phyloP scores from a whole-genome alignment of 2,113 vertebrate species.

The Drymodes brunneopygia region DNA sequence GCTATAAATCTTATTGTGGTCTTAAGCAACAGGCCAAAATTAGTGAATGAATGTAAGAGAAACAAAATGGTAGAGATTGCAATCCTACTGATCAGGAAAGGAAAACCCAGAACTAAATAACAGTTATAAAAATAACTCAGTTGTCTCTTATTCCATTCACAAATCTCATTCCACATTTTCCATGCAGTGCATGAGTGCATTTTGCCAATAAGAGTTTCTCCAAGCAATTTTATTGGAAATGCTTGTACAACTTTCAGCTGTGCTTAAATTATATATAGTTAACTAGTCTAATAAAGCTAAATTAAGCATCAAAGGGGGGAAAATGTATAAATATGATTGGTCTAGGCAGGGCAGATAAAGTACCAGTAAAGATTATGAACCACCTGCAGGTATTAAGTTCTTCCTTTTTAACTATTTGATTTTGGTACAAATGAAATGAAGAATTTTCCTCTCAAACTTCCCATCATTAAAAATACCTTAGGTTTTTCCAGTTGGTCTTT shows the following conservation, averaged over 20 bases:
- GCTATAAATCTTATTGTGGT: accelerated
- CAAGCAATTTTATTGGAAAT: neutral
- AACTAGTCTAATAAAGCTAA: neutral
- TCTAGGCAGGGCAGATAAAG: neutral
- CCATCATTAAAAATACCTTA: neutral
- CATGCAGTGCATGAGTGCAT: neutral
- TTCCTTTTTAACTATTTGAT: neutral
- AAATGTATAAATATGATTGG: neutral
- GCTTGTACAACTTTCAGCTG: neutral
- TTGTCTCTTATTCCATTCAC: neutral
- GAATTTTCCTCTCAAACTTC: neutral
- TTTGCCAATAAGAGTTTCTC: neutral
- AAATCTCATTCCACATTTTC: neutral
- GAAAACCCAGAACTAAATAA: neutral
- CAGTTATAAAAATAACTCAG: neutral
- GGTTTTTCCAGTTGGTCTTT: neutral
- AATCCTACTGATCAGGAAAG: neutral
- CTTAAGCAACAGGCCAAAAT: neutral
- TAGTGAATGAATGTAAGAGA: neutral
- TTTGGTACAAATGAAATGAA: neutral
- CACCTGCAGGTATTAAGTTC: neutral
- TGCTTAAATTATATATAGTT: neutral
- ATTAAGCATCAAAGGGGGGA: accelerated
- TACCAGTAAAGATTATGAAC: neutral
- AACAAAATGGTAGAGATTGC: neutral